Evolutionary conservation across 2,888 invertebrate genomes (phyloP).

Genomic region (Platypus cylindrus): DNA sequence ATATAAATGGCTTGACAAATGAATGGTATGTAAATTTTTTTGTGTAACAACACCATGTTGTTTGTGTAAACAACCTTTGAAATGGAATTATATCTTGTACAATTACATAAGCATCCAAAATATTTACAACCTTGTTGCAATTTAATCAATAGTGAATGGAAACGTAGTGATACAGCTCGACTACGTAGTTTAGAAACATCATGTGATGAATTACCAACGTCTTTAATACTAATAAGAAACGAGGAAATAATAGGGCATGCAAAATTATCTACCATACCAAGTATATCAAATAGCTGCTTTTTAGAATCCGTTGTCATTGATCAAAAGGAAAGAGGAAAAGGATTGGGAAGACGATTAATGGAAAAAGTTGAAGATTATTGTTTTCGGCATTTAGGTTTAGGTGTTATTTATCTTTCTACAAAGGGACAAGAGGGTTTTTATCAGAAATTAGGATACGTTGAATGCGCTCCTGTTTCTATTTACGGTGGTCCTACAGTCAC

Average conservation of each 20-base stretch:
- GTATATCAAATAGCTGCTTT: slow-evolving; percentile 58
- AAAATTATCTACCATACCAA: slow-evolving; percentile 62
- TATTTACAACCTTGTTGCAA: slow-evolving; percentile 58
- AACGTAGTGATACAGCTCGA: slow-evolving; percentile 65
- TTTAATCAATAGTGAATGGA: slow-evolving; percentile 79
- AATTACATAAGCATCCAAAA: slow-evolving; percentile 60
- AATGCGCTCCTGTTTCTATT: slow-evolving; percentile 57
- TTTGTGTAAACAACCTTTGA: no score
- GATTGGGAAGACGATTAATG: slow-evolving; percentile 65
- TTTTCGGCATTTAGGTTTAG: slow-evolving; percentile 45
- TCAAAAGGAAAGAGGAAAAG: slow-evolving; percentile 56
- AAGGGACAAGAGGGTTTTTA: slow-evolving; percentile 66
- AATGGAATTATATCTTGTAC: slow-evolving; percentile 40
- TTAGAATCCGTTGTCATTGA: slow-evolving; percentile 73
- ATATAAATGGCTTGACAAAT: no score
- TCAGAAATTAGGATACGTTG: slow-evolving; percentile 55
- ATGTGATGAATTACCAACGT: slow-evolving; percentile 59
- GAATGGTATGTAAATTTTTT: no score
- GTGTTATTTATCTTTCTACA: slow-evolving; percentile 42
- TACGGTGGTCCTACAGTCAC: slow-evolving; percentile 42
- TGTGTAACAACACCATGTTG: no score
- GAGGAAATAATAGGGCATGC: slow-evolving; percentile 61
- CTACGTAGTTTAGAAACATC: slow-evolving; percentile 62
- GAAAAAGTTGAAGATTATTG: slow-evolving; percentile 62
- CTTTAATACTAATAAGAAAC: slow-evolving; percentile 49